Base-by-base conservation (phyloP, 2,888 invertebrate genomes). In the Alsophila aescularia region DNA sequence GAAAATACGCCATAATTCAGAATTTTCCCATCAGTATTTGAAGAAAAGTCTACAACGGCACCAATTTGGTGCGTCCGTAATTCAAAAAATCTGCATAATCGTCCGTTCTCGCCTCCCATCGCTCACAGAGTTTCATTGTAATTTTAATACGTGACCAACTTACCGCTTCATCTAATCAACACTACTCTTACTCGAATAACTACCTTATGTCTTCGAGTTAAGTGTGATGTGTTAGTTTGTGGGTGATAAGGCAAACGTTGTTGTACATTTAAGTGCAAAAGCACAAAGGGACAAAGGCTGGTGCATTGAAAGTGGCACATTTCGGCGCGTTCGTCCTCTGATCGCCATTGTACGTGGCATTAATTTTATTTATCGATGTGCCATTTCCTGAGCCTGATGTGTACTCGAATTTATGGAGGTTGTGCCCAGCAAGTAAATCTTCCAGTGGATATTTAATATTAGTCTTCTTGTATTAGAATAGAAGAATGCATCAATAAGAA, bases 101-200 rank as follows among this genome's bases (percentile, higher is more conserved):
- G 72, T 63, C 66, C 69, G 68, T 72, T 69, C 62, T 66, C 63
- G 62, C 60, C 63, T 64, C 60, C 64, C 65, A 62, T 72, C 73
- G 65, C 68, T 67, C 69, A 61, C 58, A 48, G 48, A 72, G 75
- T 75, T 73, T 75, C 74, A 75, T 73, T 73, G 75, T 75, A 75
- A 75, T 74, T 73, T 73, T 75, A 75, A 75, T 74, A 70, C 64
- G 59, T 43, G 51, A 58, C 62, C 34, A 60, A 36, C 18, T 18
- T 55, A 54, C 52, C 35, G 18, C 2, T 5, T 12, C 35, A 12
- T 10, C 9, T 9, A 12, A 8, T 16, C 21, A 24, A 40, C 24
- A 24, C 2, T 8, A 6, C 6, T 8, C 9, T 32, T 3, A 36
- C 7, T 35, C 5, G 0, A 56, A 45, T 24, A 8, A 47, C 7